Evolutionary conservation across 2,113 vertebrate species (phyloP).

Genomic region (Rhodinocichla rosea): DNA sequence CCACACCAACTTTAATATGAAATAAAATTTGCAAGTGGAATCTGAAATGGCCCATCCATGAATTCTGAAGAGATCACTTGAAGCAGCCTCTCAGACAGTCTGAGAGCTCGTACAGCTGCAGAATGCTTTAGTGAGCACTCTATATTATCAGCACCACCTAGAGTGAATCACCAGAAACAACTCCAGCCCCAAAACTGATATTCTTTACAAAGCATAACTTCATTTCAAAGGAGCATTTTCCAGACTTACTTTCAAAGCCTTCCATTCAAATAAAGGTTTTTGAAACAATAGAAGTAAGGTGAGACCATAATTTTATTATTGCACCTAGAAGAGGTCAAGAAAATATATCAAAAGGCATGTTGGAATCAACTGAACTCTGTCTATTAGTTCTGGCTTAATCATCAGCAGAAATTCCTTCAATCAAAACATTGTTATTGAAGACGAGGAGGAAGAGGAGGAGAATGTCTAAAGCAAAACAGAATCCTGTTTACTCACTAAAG

Average conservation of each 20-base stretch:
- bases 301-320: neutral
- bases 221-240: neutral
- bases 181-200: neutral
- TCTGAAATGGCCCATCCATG: neutral
- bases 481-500: neutral
- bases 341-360: neutral
- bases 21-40: neutral
- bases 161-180: neutral
- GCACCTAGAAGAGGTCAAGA: neutral
- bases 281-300: neutral
- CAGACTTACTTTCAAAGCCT: neutral
- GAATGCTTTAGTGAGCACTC: neutral
- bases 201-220: neutral
- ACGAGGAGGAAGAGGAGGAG: neutral
- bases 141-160: slow-evolving; percentile 52
- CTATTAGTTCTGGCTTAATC: neutral
- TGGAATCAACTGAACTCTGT: neutral
- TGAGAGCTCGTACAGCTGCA: neutral
- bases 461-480: neutral
- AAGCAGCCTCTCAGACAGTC: neutral
- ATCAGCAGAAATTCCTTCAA: neutral
- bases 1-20: neutral
- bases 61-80: neutral
- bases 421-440: neutral
- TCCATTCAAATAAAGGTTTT: neutral